Percentiles rank a stretch among this genome's conserved stretches.
phyloP scores from a whole-genome alignment of 2,113 vertebrate genomes.

The Dipodomys ordii region DNA sequence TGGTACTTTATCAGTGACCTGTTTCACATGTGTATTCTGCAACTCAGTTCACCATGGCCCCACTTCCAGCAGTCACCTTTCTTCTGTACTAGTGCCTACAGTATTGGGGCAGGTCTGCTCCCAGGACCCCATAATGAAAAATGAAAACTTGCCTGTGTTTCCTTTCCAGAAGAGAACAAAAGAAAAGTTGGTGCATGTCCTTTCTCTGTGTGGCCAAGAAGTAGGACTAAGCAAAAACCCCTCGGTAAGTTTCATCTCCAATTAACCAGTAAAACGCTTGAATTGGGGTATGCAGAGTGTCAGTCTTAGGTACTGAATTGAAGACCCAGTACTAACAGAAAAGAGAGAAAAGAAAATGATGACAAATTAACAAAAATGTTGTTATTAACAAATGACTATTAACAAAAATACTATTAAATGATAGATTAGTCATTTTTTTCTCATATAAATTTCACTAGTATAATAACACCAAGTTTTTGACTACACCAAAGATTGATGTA shows the following conservation, averaged over 20 bases:
- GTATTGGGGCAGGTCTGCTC: not conserved
- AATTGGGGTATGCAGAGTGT: no score
- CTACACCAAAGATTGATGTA: not conserved
- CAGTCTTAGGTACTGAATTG: no score
- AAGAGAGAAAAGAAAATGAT: not conserved
- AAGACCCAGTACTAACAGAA: no score
- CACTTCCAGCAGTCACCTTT: not conserved
- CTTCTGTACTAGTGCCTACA: not conserved
- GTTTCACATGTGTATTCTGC: not conserved
- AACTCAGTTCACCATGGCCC: not conserved
- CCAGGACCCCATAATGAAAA: not conserved
- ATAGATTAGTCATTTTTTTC: not conserved
- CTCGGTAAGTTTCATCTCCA: conserved; percentile 90
- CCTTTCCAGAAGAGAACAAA: conserved; percentile 95
- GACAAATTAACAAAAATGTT: not conserved
- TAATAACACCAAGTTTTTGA: not conserved
- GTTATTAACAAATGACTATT: no score
- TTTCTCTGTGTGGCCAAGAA: conserved; percentile 98
- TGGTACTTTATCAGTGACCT: not conserved
- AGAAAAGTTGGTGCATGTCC: conserved; percentile 98
- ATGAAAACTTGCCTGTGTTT: conserved; percentile 44
- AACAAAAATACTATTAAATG: not conserved
- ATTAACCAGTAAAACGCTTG: no score
- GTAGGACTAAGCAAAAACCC: conserved; percentile 99
- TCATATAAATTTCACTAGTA: not conserved